Evolutionary conservation across 2,113 vertebrate genomes (phyloP).

Genomic region (Menura novaehollandiae): DNA sequence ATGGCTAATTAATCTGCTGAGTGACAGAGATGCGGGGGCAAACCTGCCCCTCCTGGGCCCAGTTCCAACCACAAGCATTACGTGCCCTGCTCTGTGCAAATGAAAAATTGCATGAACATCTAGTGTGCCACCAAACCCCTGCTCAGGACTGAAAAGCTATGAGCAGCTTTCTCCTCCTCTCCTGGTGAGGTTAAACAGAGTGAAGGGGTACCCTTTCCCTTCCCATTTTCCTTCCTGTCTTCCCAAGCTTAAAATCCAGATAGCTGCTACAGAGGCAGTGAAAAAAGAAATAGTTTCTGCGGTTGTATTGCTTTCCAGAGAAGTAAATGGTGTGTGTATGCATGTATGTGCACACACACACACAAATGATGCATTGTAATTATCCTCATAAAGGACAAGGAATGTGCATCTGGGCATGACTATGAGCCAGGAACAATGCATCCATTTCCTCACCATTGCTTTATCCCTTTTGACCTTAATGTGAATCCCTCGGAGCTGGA

Average conservation of each 20-base stretch:
- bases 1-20: constrained; percentile 12
- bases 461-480: constrained; percentile 44
- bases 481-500: constrained; percentile 11
- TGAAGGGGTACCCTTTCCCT: background rate
- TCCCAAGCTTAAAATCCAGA: background rate
- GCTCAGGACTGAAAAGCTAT: background rate
- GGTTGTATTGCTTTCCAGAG: background rate
- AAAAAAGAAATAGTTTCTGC: background rate
- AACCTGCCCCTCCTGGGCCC: background rate
- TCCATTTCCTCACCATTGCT: background rate
- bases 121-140: fast-evolving
- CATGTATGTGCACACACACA: background rate
- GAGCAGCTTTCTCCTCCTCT: background rate
- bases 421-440: background rate
- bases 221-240: background rate
- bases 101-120: background rate
- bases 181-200: background rate
- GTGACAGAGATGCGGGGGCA: background rate
- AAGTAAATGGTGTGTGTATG: background rate
- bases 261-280: background rate
- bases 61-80: background rate
- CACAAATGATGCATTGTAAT: constrained; percentile 2
- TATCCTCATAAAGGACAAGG: background rate
- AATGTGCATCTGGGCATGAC: constrained; percentile 3
- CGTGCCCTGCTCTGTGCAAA: background rate